phyloP scores from a whole-genome alignment of 2,797 vertebrate genomes.

The Simalia tracyae region DNA sequence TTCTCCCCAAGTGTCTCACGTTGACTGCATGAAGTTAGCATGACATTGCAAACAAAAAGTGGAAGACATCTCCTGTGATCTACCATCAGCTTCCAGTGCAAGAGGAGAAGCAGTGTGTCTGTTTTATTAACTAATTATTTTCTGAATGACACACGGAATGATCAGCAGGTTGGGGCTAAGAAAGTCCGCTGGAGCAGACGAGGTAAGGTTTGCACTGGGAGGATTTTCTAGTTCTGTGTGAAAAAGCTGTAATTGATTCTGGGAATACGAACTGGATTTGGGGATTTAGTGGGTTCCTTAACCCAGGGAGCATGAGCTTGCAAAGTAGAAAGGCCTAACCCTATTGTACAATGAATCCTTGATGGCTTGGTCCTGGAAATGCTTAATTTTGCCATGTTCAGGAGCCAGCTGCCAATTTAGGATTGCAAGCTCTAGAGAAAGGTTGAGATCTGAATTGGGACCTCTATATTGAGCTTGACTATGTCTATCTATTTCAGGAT shows the following conservation, averaged over 20 bases:
- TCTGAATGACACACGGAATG: slow-evolving; percentile 16
- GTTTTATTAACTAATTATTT: slow-evolving; percentile 51
- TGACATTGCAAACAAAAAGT: slow-evolving; percentile 4
- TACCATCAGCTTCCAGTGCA: slow-evolving; percentile 10
- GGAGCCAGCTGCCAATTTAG: too few relatives aligned
- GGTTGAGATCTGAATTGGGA: too few relatives aligned
- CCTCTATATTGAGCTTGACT: too few relatives aligned
- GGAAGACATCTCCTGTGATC: slow-evolving; percentile 21
- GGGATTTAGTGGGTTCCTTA: not conserved
- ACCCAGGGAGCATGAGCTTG: not conserved
- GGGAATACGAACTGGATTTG: not conserved
- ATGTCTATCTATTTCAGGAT: too few relatives aligned
- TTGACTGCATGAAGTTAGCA: slow-evolving; percentile 56
- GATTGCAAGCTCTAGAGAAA: too few relatives aligned
- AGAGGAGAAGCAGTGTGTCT: slow-evolving; percentile 50
- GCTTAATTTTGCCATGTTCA: too few relatives aligned
- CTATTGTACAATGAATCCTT: too few relatives aligned
- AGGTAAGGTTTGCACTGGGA: not conserved
- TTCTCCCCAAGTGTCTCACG: slow-evolving; percentile 53
- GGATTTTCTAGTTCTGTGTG: not conserved
- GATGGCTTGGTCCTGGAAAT: too few relatives aligned
- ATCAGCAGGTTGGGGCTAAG: not conserved
- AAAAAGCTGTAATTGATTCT: not conserved
- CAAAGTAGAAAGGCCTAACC: not conserved
- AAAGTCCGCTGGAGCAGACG: not conserved